A percentile compares a stretch with the other conserved stretches of the same genome.
Evolutionary conservation across 2,797 vertebrate genomes (phyloP).

Genomic region (Eidolon dupreanum): DNA sequence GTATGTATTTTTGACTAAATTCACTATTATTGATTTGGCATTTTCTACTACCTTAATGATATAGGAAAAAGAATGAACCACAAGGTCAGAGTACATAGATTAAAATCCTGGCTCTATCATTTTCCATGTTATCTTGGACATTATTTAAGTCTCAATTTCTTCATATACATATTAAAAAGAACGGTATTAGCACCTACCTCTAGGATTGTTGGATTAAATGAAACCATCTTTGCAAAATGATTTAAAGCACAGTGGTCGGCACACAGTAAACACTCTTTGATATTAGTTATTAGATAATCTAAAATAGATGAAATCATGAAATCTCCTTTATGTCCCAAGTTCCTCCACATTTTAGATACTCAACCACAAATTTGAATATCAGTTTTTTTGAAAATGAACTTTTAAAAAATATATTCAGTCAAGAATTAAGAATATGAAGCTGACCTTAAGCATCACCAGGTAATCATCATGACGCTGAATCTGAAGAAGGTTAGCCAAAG

Average conservation of each 20-base stretch:
- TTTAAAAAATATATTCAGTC: not conserved
- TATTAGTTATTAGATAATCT: not conserved
- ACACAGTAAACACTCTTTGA: not conserved
- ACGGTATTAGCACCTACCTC: not conserved
- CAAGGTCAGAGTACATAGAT: not conserved
- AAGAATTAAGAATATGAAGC: constrained; percentile 43
- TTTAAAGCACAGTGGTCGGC: not conserved
- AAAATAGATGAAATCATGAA: not conserved
- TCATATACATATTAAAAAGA: not conserved
- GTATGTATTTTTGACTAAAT: not conserved
- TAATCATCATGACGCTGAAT: constrained; percentile 98
- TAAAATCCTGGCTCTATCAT: not conserved
- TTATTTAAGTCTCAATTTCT: not conserved
- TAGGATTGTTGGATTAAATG: not conserved
- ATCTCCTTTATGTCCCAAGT: not conserved
- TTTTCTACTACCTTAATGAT: not conserved
- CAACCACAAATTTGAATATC: not conserved
- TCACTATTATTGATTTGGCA: constrained; percentile 7
- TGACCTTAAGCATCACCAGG: constrained; percentile 97
- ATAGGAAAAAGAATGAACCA: not conserved
- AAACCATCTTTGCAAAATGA: constrained; percentile 42
- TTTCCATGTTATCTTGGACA: not conserved
- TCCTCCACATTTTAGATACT: constrained; percentile 11
- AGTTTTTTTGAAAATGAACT: not conserved
- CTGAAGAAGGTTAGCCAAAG: constrained; percentile 96